phyloP scores from a whole-genome alignment of 2,888 invertebrate species.

The Myopa tessellatipennis region DNA sequence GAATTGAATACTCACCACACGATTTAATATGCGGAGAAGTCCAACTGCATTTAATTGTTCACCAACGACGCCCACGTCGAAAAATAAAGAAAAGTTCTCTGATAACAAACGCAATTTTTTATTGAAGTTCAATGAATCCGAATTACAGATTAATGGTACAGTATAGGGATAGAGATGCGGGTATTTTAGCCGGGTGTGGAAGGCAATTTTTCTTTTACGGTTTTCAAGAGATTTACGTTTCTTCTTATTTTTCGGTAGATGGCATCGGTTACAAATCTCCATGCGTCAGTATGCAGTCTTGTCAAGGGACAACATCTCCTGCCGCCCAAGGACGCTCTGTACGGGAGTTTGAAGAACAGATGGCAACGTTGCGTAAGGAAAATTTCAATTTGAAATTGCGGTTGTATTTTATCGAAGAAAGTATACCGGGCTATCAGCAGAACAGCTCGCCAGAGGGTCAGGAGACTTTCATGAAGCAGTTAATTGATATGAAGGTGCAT shows the following conservation, averaged over 20 bases:
- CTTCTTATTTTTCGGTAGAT: constrained; percentile 48
- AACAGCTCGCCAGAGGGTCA: constrained; percentile 52
- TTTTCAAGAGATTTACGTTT: neutral
- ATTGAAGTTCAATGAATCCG: constrained; percentile 38
- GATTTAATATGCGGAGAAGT: constrained; percentile 30
- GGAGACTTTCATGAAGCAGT: constrained; percentile 71
- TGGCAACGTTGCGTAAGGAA: constrained; percentile 85
- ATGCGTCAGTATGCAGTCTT: constrained; percentile 54
- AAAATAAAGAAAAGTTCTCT: constrained; percentile 35
- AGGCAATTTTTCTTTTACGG: neutral
- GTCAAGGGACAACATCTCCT: constrained; percentile 62
- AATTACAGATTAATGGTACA: constrained; percentile 36
- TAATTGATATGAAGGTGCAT: constrained; percentile 75
- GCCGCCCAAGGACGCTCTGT: constrained; percentile 77
- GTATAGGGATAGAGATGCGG: neutral
- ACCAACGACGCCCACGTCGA: neutral
- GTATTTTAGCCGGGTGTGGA: too few relatives aligned
- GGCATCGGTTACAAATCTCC: constrained; percentile 60
- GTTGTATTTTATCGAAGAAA: constrained; percentile 90
- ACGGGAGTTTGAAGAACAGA: constrained; percentile 91
- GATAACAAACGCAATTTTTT: constrained; percentile 39
- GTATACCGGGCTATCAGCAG: constrained; percentile 70
- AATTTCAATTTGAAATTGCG: constrained; percentile 92
- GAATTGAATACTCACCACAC: neutral
- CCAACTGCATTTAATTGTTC: neutral